phyloP scores from a whole-genome alignment of 2,888 invertebrate genomes.

The Papilio gigon region DNA sequence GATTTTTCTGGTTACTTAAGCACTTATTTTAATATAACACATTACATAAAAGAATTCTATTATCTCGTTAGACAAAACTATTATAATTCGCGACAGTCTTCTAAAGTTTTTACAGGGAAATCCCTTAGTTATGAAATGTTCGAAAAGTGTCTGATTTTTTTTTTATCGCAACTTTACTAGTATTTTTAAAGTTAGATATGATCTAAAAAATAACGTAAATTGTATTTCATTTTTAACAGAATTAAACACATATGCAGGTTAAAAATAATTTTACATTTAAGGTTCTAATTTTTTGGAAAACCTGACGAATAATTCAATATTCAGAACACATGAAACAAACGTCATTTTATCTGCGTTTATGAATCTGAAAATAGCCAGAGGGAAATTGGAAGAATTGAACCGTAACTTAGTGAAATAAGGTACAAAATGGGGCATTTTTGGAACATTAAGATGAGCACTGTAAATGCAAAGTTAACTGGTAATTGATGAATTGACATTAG shows the following conservation, averaged over 20 bases:
- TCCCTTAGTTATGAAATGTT: background rate
- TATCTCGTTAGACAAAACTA: no score
- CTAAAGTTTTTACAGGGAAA: background rate
- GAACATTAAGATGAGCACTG: background rate
- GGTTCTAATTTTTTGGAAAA: background rate
- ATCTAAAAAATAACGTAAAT: no score
- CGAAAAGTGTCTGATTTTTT: background rate
- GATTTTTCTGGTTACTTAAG: no score
- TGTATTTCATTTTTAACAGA: no score
- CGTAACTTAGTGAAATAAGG: background rate
- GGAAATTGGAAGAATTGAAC: background rate
- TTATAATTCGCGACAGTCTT: no score
- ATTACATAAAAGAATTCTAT: no score
- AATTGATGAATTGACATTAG: no score
- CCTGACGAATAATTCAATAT: background rate
- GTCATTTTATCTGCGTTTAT: background rate
- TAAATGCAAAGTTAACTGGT: background rate
- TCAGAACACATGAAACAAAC: background rate
- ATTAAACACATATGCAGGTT: no score
- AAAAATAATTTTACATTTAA: no score
- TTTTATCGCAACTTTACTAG: no score
- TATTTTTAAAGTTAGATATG: no score
- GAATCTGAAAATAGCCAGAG: background rate
- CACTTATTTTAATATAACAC: no score
- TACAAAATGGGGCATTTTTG: background rate